These are phyloP conservation scores for Podarcis lilfordi DNA, from an alignment of 2,797 vertebrate genomes.

Conservation along the genomic window DNA sequence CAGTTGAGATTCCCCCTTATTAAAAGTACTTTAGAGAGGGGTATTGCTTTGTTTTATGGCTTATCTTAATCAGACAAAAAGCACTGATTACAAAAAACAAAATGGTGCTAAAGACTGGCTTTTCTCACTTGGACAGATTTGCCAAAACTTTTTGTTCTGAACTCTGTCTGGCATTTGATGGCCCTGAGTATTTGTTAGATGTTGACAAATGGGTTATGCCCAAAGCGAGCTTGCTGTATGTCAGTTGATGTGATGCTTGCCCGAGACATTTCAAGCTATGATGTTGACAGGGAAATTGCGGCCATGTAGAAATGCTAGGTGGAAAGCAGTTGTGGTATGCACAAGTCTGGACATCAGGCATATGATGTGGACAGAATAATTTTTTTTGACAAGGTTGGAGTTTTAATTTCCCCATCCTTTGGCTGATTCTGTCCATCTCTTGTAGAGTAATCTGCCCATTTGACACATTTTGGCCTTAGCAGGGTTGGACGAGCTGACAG, in stretches of 20 bases:
- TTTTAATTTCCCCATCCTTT: conserved; percentile 65
- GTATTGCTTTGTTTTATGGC: too few species aligned
- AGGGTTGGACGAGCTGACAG: conserved; percentile 46
- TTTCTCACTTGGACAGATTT: conserved; percentile 23
- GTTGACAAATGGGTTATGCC: conserved; percentile 41
- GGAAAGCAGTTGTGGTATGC: conserved; percentile 24
- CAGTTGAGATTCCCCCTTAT: background rate
- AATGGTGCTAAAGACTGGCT: background rate
- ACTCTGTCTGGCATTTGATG: conserved; percentile 25
- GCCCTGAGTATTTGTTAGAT: conserved; percentile 40
- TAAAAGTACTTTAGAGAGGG: background rate
- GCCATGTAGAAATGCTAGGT: conserved; percentile 40
- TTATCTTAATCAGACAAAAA: background rate
- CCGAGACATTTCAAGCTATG: conserved; percentile 37
- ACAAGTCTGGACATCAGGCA: background rate
- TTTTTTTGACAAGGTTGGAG: conserved; percentile 43
- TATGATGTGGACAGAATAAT: background rate
- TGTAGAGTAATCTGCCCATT: conserved; percentile 49
- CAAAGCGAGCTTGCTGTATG: conserved; percentile 33
- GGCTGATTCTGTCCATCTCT: conserved; percentile 52
- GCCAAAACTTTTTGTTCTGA: conserved; percentile 34
- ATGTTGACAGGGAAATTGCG: conserved; percentile 61
- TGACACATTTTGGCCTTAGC: conserved; percentile 53
- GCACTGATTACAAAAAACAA: background rate
- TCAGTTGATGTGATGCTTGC: conserved; percentile 46